A percentile compares a stretch with the other conserved stretches of the same genome.
These are phyloP conservation scores for Grus americana DNA, from an alignment of 2,113 vertebrate genomes.

Conservation along the genomic window DNA sequence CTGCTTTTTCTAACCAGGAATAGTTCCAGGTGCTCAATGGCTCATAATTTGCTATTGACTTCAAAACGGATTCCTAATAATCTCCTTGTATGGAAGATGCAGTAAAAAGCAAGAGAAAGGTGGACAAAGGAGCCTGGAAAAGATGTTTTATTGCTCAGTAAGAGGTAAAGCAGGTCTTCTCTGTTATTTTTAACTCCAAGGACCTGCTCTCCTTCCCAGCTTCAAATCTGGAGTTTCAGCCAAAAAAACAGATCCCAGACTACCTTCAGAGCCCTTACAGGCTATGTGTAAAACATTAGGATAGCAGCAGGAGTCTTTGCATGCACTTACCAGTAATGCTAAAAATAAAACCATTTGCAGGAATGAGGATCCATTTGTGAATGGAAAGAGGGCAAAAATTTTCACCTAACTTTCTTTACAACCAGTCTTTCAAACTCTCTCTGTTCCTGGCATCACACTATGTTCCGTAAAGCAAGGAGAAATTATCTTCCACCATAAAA, in stretches of 20 bases:
- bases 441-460: not conserved
- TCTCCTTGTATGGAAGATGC: not conserved
- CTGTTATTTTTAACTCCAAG: constrained; percentile 14
- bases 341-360: not conserved
- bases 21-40: not conserved
- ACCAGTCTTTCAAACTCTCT: not conserved
- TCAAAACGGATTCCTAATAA: constrained; percentile 16
- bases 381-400: not conserved
- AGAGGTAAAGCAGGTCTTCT: not conserved
- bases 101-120: not conserved
- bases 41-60: not conserved
- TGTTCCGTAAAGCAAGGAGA: not conserved
- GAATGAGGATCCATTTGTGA: not conserved
- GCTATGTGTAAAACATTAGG: not conserved
- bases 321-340: not conserved
- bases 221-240: not conserved
- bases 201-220: not conserved
- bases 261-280: not conserved
- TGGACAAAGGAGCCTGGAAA: not conserved
- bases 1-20: not conserved
- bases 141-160: not conserved
- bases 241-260: not conserved
- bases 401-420: not conserved
- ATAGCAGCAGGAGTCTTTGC: not conserved
- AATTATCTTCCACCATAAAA: not conserved